Evolutionary conservation across 2,113 vertebrate species (phyloP), one percentile per base, ranked within the genome.

Genomic region (Aphyosemion australe): DNA sequence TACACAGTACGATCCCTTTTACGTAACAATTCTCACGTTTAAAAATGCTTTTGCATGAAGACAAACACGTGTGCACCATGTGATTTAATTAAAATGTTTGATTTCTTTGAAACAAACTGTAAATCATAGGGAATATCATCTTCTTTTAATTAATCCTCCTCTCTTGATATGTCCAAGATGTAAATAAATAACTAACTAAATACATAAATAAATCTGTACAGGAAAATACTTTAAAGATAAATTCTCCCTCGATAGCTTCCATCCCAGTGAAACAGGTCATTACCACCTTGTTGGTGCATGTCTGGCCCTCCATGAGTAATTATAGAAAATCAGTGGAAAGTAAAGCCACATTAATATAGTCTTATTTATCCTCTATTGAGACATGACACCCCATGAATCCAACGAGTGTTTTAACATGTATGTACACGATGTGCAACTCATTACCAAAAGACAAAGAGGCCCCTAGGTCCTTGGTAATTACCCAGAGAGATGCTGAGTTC

Each of bases 401-500:
- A 59, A 48, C 55, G 52, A 65, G 39, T 61, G 59, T 63, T 78
- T 80, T 54, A 34, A 65, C 62, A 39, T 69, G 42, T 61, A 72
- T 2, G n/a, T 65, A 72, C 46, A 79, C 63, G 65, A 64, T 11
- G 6, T 74, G 51, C 64, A 78, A 65, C 68, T 83, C 21, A 74
- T 86, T 82, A 84, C 56, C 62, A 45, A 34, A 42, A 75, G 62
- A 82, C 72, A 84, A 85, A 76, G 66, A 80, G 62, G 37, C 64
- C 82, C 84, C 41, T 45, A 68, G 65, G 79, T 85, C 60, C 66
- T 61, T 75, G 47, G 42, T 82, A 84, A 85, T 84, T 85, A 85
- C 72, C 69, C 60, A 62, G 21, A 42, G 74, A 84, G 74, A 80
- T 60, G 74, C 74, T 43, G 52, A 73, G 76, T 63, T 74, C 19